Evolutionary conservation across 2,113 vertebrate genomes (phyloP).

Genomic region (Hippocampus comes): DNA sequence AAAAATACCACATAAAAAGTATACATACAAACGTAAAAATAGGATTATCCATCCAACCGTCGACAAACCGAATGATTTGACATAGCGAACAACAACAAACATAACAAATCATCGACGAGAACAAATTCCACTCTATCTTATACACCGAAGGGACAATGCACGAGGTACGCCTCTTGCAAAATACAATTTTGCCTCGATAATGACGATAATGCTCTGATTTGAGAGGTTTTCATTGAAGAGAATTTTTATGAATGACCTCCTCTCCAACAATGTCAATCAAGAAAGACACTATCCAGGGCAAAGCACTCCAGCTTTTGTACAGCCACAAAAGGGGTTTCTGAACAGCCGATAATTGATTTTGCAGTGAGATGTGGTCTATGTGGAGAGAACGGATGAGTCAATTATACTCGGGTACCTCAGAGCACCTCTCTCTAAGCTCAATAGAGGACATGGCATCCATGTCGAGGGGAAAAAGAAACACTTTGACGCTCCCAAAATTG

Average conservation of each 20-base stretch:
- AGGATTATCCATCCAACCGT: no score
- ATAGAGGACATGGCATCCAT: background rate
- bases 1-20: no score
- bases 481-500: slow-evolving; percentile 14
- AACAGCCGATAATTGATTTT: background rate
- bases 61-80: no score
- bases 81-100: no score
- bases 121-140: no score
- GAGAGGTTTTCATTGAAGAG: background rate
- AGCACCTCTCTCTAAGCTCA: background rate
- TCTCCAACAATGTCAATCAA: background rate
- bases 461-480: background rate
- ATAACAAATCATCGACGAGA: no score
- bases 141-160: no score
- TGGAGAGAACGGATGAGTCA: background rate
- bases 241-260: background rate
- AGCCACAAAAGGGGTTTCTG: background rate
- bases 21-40: no score
- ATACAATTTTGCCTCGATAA: background rate
- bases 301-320: background rate
- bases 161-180: no score
- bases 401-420: background rate
- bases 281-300: background rate
- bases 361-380: background rate
- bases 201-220: background rate